These are phyloP conservation scores for Cerastis rubricosa DNA, from an alignment of 2,888 invertebrate genomes.

Conservation along the genomic window DNA sequence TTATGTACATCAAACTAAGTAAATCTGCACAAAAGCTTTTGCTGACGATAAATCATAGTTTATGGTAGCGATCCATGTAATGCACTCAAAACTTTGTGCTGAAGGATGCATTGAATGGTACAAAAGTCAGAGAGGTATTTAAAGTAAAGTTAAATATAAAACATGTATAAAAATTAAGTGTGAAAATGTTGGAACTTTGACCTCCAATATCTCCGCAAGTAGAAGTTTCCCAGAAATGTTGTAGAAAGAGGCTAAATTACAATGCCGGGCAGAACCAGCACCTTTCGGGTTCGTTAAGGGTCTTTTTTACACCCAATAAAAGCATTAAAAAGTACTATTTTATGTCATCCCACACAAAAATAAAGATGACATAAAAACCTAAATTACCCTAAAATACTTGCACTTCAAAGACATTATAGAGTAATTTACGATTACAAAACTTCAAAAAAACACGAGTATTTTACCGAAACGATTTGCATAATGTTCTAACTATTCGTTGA, in stretches of 20 bases:
- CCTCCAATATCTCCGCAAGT: not conserved
- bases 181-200: not conserved
- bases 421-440: constrained; percentile 34
- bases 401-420: constrained; percentile 8
- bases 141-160: not conserved
- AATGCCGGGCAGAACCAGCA: not conserved
- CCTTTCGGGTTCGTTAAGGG: not conserved
- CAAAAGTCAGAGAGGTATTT: not conserved
- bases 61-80: too few species aligned
- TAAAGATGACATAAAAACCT: not conserved
- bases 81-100: not conserved
- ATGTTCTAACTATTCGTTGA: constrained; percentile 7
- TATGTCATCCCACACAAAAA: not conserved
- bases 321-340: not conserved
- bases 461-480: constrained; percentile 28
- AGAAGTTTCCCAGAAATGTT: not conserved
- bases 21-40: not conserved
- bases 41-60: too few species aligned
- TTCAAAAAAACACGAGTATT: constrained; percentile 13
- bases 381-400: not conserved
- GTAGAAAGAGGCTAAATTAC: too few species aligned
- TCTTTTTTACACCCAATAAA: not conserved
- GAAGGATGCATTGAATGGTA: not conserved
- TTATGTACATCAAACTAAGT: not conserved
- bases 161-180: not conserved